phyloP scores from a whole-genome alignment of 2,797 vertebrate genomes.

The Ctenopoma multispine region DNA sequence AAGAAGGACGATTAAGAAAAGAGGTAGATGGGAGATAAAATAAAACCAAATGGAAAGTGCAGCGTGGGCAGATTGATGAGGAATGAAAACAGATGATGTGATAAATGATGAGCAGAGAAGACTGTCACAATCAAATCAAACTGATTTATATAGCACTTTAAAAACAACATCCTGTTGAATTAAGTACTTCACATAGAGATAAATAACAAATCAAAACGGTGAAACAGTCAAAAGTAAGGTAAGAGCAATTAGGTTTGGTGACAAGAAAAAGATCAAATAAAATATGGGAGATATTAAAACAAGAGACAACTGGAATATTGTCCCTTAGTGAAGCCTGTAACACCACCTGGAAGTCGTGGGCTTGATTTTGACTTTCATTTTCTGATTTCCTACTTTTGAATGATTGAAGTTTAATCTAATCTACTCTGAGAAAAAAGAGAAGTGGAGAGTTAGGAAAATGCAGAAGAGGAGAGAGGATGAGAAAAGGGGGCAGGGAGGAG shows the following conservation, averaged over 20 bases:
- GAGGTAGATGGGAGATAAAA: background rate
- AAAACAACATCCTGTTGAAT: no score
- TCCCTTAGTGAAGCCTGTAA: background rate
- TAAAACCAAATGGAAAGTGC: background rate
- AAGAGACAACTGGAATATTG: no score
- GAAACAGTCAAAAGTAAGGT: no score
- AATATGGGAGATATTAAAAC: no score
- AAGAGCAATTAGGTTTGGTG: no score
- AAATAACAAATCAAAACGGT: no score
- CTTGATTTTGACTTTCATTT: conserved; percentile 7
- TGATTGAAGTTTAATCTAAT: conserved; percentile 39
- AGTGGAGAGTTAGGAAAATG: conserved; percentile 9
- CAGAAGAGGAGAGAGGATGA: conserved; percentile 23
- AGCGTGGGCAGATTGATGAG: background rate
- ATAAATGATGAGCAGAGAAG: background rate
- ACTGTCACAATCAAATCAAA: background rate
- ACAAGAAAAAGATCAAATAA: no score
- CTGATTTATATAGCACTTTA: no score
- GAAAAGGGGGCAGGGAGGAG: conserved; percentile 21
- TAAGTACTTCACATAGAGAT: no score
- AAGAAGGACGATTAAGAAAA: background rate
- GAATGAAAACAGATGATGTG: conserved; percentile 7
- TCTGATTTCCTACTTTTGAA: background rate
- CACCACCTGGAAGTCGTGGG: background rate
- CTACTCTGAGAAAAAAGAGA: conserved; percentile 28